Percentiles rank a stretch among this genome's conserved stretches.
Conservation (phyloP, 2,888 invertebrate genomes). For the Hybos culiciformis region DNA sequence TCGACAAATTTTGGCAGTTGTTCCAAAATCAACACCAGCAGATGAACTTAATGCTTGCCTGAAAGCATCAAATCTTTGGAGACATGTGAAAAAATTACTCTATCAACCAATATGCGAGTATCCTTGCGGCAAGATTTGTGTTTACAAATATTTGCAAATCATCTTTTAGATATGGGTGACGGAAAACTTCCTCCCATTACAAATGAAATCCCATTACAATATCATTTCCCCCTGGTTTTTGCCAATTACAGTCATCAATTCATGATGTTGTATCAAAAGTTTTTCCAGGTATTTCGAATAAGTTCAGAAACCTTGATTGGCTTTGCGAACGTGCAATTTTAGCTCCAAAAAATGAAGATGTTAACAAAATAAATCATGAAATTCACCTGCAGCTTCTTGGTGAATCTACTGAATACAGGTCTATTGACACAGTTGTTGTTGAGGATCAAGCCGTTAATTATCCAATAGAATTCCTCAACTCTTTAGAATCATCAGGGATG, state of each 20-base stretch:
- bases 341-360: slow-evolving; percentile 10
- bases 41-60: no score
- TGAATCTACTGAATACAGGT: slow-evolving; percentile 6
- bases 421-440: background rate
- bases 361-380: no score
- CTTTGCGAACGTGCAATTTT: slow-evolving; percentile 17
- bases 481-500: background rate
- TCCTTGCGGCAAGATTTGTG: no score
- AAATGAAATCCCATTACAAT: no score
- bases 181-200: no score
- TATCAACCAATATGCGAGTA: no score
- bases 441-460: slow-evolving; percentile 1
- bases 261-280: slow-evolving; percentile 18
- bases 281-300: slow-evolving; percentile 18
- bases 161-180: no score
- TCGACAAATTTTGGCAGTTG: no score
- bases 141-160: no score
- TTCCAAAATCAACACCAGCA: no score
- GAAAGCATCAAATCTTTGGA: no score
- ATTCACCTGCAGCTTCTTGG: slow-evolving; percentile 6
- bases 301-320: slow-evolving; percentile 18
- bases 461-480: slow-evolving; percentile 9
- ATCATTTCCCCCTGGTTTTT: slow-evolving; percentile 15
- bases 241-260: slow-evolving; percentile 14
- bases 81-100: no score